Percentiles rank a stretch among this genome's conserved stretches.
phyloP scores from a whole-genome alignment of 2,888 invertebrate species.

The Eristalinus aeneus region DNA sequence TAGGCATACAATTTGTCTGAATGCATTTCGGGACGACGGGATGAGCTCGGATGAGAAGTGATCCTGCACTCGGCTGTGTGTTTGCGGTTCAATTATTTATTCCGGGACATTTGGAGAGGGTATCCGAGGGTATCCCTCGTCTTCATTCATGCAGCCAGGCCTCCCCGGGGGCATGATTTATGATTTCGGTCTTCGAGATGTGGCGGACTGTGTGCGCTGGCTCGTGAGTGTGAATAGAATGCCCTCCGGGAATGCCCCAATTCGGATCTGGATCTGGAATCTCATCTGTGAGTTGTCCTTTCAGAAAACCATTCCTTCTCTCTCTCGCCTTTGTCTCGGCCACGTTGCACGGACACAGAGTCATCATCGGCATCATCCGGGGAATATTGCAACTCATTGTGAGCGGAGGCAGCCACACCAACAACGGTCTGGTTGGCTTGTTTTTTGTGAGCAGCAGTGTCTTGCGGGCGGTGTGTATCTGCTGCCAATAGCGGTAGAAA shows the following conservation, averaged over 20 bases:
- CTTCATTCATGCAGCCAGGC: constrained; percentile 27
- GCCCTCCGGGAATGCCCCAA: constrained; percentile 60
- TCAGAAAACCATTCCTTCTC: constrained; percentile 35
- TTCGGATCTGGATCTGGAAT: constrained; percentile 63
- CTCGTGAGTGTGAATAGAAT: constrained; percentile 50
- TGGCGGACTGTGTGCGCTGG: background rate
- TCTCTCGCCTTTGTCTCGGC: constrained; percentile 22
- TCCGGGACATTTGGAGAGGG: constrained; percentile 28
- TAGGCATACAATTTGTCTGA: constrained; percentile 62
- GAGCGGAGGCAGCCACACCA: background rate
- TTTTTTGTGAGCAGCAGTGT: constrained; percentile 2
- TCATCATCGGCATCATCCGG: constrained; percentile 44
- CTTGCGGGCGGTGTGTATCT: constrained; percentile 10
- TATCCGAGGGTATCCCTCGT: constrained; percentile 33
- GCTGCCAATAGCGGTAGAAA: constrained; percentile 49
- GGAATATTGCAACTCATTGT: constrained; percentile 61
- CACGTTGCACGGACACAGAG: constrained; percentile 25
- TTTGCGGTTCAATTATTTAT: constrained; percentile 71
- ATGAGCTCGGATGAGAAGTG: constrained; percentile 36
- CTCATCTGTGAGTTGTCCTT: constrained; percentile 53
- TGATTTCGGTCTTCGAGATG: constrained; percentile 43
- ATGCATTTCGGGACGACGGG: constrained; percentile 41
- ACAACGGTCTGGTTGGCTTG: constrained; percentile 28
- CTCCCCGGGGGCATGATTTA: constrained; percentile 63
- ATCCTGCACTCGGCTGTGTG: constrained; percentile 56